A percentile compares a stretch with the other conserved stretches of the same genome.
These are phyloP conservation scores for Hirtodrosophila alboralis DNA, from an alignment of 2,888 invertebrate species.

Conservation along the genomic window DNA sequence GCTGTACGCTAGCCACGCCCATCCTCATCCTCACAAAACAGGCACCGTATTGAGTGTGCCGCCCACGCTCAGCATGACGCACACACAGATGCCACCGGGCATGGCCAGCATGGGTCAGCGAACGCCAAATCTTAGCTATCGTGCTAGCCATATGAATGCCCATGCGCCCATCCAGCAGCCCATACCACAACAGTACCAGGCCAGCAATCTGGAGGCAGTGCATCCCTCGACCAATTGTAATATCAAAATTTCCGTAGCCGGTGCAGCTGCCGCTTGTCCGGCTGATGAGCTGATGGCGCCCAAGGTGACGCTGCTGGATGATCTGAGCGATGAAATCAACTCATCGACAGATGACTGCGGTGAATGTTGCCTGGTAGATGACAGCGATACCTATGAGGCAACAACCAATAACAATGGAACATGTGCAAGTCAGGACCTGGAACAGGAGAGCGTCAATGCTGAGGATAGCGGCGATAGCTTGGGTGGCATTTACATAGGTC, in stretches of 20 bases:
- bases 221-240: slow-evolving; percentile 51
- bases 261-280: slow-evolving; percentile 8
- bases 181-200: slow-evolving; percentile 54
- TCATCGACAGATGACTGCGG: slow-evolving; percentile 70
- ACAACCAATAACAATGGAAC: slow-evolving; percentile 45
- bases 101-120: slow-evolving; percentile 71
- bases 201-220: slow-evolving; percentile 22
- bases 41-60: slow-evolving; percentile 74
- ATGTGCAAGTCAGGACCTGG: slow-evolving; percentile 25
- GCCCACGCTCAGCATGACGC: slow-evolving; percentile 72
- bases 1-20: slow-evolving; percentile 54
- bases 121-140: slow-evolving; percentile 68
- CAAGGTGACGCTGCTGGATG: slow-evolving; percentile 76
- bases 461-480: slow-evolving; percentile 62
- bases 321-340: slow-evolving; percentile 68
- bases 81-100: slow-evolving; percentile 79
- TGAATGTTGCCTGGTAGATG: slow-evolving; percentile 69
- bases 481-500: slow-evolving; percentile 61
- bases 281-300: slow-evolving; percentile 61
- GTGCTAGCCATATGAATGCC: slow-evolving; percentile 44
- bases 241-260: slow-evolving; percentile 57
- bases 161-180: slow-evolving; percentile 58
- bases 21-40: slow-evolving; percentile 40
- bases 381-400: slow-evolving; percentile 64
- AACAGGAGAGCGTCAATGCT: slow-evolving; percentile 53